Percentiles rank a stretch among this genome's conserved stretches.
Evolutionary conservation across 2,888 invertebrate genomes (phyloP).

Genomic region (Dynastes tityus): DNA sequence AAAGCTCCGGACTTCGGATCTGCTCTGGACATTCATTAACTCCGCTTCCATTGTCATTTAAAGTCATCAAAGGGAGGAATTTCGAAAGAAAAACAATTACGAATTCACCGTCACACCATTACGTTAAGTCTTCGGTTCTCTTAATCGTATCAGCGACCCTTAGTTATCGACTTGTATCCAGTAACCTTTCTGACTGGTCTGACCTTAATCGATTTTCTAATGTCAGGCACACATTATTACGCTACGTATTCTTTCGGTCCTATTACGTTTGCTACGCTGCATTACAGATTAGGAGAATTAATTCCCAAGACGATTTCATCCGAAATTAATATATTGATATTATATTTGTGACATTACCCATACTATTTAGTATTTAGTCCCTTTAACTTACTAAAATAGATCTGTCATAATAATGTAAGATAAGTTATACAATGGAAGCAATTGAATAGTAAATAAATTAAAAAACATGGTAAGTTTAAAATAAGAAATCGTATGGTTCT

Average conservation of each 20-base stretch:
- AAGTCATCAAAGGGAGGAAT: slow-evolving; percentile 46
- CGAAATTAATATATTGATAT: no score
- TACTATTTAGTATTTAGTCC: no score
- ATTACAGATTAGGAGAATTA: no score
- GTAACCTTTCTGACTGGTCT: slow-evolving; percentile 30
- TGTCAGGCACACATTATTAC: slow-evolving; percentile 25
- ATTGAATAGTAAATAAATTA: no score
- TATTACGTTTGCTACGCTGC: not conserved
- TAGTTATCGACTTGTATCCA: slow-evolving; percentile 34
- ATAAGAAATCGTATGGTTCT: no score
- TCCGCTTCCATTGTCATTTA: slow-evolving; percentile 47
- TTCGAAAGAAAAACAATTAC: slow-evolving; percentile 44
- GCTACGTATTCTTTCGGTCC: slow-evolving; percentile 10
- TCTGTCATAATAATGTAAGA: no score
- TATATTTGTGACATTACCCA: no score
- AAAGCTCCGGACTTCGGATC: slow-evolving; percentile 30
- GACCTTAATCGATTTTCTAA: slow-evolving; percentile 44
- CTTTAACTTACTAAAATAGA: no score
- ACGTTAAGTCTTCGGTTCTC: slow-evolving; percentile 34
- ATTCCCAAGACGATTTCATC: not conserved
- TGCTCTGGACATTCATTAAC: slow-evolving; percentile 47
- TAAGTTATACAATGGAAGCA: no score
- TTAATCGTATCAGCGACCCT: slow-evolving; percentile 29
- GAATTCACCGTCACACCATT: slow-evolving; percentile 24
- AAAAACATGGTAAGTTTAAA: no score